Conservation (phyloP, 2,888 invertebrate genomes). For the Cinara cedri region DNA sequence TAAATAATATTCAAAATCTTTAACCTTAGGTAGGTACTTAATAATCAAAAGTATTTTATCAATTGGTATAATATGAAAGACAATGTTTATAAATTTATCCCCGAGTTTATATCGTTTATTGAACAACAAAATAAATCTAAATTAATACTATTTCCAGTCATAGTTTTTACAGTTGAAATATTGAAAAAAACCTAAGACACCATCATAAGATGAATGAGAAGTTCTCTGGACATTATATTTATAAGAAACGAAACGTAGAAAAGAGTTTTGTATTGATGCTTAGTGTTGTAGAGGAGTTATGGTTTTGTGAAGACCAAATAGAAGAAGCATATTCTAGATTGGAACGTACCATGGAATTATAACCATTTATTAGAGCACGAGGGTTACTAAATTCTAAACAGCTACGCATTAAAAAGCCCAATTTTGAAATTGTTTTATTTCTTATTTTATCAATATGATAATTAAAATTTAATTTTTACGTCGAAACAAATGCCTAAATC, state of each 20-base stretch:
- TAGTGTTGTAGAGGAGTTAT: not conserved
- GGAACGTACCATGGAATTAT: constrained; percentile 1
- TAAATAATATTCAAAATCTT: too few relatives aligned
- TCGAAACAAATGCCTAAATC: constrained; percentile 4
- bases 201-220: not conserved
- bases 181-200: too few relatives aligned
- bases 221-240: not conserved
- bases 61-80: too few relatives aligned
- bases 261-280: constrained; percentile 10
- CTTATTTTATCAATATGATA: not conserved
- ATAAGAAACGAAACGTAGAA: constrained; percentile 4
- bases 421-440: not conserved
- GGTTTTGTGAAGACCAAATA: not conserved
- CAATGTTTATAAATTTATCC: too few relatives aligned
- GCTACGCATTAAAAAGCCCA: not conserved
- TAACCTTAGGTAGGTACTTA: too few relatives aligned
- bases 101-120: too few relatives aligned
- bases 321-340: constrained; percentile 8
- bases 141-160: too few relatives aligned
- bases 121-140: too few relatives aligned
- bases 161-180: too few relatives aligned
- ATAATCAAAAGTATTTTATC: too few relatives aligned
- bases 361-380: not conserved
- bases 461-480: constrained; percentile 3
- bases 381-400: constrained; percentile 3